Evolutionary conservation across 2,888 invertebrate genomes (phyloP), one percentile per base, ranked within the genome.

Genomic region (Harpalus rufipes): DNA sequence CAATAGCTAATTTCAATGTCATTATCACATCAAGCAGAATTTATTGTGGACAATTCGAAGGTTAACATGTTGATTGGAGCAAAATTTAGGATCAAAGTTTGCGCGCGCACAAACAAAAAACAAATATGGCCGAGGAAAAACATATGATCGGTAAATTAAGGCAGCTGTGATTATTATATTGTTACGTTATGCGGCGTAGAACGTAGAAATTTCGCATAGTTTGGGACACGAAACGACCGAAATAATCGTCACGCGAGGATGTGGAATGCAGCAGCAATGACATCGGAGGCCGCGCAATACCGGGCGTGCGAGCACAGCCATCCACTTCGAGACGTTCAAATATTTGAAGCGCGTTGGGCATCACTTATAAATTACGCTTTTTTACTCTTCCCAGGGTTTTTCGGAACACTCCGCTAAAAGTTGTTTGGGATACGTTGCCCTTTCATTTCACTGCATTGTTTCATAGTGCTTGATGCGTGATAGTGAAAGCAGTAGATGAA

Each of bases 281-380:
- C 81, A 81, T 51, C 12, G 39, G 68, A 25, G 41, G 21, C 68
- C 2, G 81, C 81, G 58, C 72, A 72, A 58, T 82, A 82, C 81
- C 58, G 72, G 32, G 76, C 78, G 84, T 84, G 84, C 78, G 76
- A 84, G 78, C 76, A 41, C 63, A 65, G 41, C 79, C 63, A 25
- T 76, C 44, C 81, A 12, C 18, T 18, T 7, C 59, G 83, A 74
- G 72, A 84, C 79, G 78, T 79, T 79, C 78, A 78, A 80, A 68
- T 80, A 85, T 85, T 85, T 86, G 86, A 88, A 87, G 87, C 88
- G 87, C 88, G 88, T 88, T 87, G 87, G 86, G 86, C 85, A 86
- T 87, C 87, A 86, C 86, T 86, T 87, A 89, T 88, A 89, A 89
- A 89, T 89, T 88, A 88, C 88, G 87, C 87, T 87, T 88, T 89